Evolutionary conservation across 2,888 invertebrate genomes (phyloP), one percentile per base, ranked within the genome.

Genomic region (Tupiocoris notatus): DNA sequence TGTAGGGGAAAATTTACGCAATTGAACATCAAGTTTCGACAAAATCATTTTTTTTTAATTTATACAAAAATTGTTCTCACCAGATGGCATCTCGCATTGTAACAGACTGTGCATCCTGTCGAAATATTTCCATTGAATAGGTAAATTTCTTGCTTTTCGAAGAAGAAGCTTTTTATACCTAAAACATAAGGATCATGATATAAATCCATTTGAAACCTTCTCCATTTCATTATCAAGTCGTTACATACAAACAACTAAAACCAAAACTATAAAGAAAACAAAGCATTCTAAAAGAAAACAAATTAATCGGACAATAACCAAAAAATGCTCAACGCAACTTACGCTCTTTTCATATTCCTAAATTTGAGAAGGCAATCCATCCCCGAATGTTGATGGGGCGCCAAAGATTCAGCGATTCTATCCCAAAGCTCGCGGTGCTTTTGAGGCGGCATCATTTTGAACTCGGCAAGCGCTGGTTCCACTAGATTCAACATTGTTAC

Each of bases 81-180:
- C 39, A 7, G 3, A n/a, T 3, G 59, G 59, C 7, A 59, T 59
- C 6, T 59, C 59, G 16, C 3, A n/a, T 59, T 18, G 17, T n/a
- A 59, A 6, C 20, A 59, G 3, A 18, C 3, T n/a, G 20, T n/a
- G 17, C 59, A 59, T 59, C 20, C 20, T 59, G 6, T 18, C 20
- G n/a, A 59, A 59, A 59, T 9, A 59, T n/a, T 59, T n/a, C 59
- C 59, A 59, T 6, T 59, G 59, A 6, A 59, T 18, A 59, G 59
- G 59, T 3, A 59, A 59, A 59, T 59, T 18, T 59, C n/a, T n/a
- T n/a, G 59, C 59, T 59, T 59, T 59, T n/a, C 59, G n/a, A 6
- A n/a, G n/a, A 18, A 59, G 17, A 3, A 59, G 59, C n/a, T 59
- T 59, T 59, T 59, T n/a, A 59, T 59, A 59, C 59, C 59, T 59